Base-by-base conservation (phyloP, 2,113 vertebrate species). In the Phodopus roborovskii region DNA sequence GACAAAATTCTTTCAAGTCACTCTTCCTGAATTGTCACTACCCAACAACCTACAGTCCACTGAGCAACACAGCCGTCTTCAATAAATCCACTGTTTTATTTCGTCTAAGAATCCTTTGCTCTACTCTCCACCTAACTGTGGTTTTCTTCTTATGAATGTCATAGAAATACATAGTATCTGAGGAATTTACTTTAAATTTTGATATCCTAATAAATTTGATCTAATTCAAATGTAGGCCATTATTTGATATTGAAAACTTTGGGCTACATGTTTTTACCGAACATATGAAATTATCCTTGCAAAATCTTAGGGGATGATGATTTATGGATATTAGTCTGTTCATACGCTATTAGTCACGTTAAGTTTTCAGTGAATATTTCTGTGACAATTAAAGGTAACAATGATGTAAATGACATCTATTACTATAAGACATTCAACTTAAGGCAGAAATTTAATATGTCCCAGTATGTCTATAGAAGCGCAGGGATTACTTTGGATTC, bases 361-460 rank as follows among this genome's bases (percentile, higher is more conserved):
- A 42, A 85, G 6, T 91, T 88, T 98, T 97, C 50, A 97, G 58
- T 96, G 83, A 75, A 50, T 71, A 56, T 83, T 92, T 75, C 36
- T 96, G 33, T 11, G n/a, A 42, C 96, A 94, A 42, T 74, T 91
- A 64, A 94, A n/a, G 20, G 3, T 15, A 36, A 90, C 50, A 89
- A 60, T 56, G 70, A 94, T 91, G 77, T 97, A 95, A 96, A 12
- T 95, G 62, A 58, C 10, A 96, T 8, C 2, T 83, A 7, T 56
- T 93, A 97, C 36, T 93, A 26, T 19, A 96, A 96, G 39, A 64
- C 56, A 94, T 97, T 94, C 78, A 94, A 39, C 2, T 82, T 94
- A 58, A 56, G 39, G 78, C 92, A 88, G 90, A 94, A 71, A 92
- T n/a, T 11, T 45, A 87, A 17, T 58, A 74, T 83, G 88, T 96